A percentile compares a stretch with the other conserved stretches of the same genome.
phyloP scores from a whole-genome alignment of 2,797 vertebrate species.

The Mus spretus region DNA sequence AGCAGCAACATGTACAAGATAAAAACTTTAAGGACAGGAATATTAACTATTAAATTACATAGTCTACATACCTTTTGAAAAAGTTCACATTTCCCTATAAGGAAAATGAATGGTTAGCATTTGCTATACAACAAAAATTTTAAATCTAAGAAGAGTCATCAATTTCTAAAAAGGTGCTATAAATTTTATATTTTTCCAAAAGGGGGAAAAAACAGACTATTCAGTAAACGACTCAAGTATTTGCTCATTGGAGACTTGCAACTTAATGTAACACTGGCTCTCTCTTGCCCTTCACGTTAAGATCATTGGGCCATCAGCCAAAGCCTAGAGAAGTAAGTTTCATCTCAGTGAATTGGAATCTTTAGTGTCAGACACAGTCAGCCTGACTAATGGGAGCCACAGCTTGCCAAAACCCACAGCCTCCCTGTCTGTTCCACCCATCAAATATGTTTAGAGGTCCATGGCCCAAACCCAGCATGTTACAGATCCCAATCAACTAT shows the following conservation, averaged over 20 bases:
- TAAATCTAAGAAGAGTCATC: slow-evolving; percentile 77
- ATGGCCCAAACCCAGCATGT: slow-evolving; percentile 87
- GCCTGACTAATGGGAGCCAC: slow-evolving; percentile 94
- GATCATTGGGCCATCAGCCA: slow-evolving; percentile 92
- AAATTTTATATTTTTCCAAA: slow-evolving; percentile 74
- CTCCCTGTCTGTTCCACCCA: slow-evolving; percentile 87
- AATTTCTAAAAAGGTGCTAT: slow-evolving; percentile 84
- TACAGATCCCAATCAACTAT: slow-evolving; percentile 88
- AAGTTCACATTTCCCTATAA: slow-evolving; percentile 39
- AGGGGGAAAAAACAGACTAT: slow-evolving; percentile 77
- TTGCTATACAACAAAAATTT: slow-evolving; percentile 76
- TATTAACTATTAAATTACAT: slow-evolving; percentile 44
- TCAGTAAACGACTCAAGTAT: slow-evolving; percentile 84
- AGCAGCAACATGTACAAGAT: slow-evolving; percentile 53
- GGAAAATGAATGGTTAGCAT: slow-evolving; percentile 54
- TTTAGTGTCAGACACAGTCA: slow-evolving; percentile 94
- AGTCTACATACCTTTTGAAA: slow-evolving; percentile 13
- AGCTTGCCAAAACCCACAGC: slow-evolving; percentile 91
- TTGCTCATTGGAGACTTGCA: slow-evolving; percentile 85
- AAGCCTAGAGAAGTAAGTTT: slow-evolving; percentile 88
- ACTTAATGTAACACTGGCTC: slow-evolving; percentile 84
- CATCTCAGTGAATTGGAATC: slow-evolving; percentile 90
- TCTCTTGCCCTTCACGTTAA: slow-evolving; percentile 87
- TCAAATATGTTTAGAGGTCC: slow-evolving; percentile 86
- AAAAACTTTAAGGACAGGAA: slow-evolving; percentile 48